A percentile compares a stretch with the other conserved stretches of the same genome.
phyloP scores from a whole-genome alignment of 2,888 invertebrate species.

The Lathronympha strigana region DNA sequence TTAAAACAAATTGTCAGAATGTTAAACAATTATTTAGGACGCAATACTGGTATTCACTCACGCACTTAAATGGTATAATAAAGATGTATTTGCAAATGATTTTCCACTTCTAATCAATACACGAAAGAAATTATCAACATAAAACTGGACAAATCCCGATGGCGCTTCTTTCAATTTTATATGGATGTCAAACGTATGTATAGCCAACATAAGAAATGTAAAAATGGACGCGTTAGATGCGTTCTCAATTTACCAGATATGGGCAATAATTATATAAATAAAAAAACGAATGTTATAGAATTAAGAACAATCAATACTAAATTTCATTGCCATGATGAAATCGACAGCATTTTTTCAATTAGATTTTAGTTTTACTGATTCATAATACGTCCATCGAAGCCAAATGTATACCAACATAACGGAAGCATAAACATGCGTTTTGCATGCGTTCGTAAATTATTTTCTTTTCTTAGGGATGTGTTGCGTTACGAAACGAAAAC shows the following conservation, averaged over 20 bases:
- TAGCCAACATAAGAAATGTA: constrained; percentile 57
- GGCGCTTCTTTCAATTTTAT: constrained; percentile 82
- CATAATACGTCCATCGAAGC: too few relatives aligned
- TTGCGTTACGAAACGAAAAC: background rate
- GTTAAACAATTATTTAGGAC: constrained; percentile 46
- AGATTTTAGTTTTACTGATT: too few relatives aligned
- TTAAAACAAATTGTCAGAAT: constrained; percentile 74
- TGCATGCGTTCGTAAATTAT: constrained; percentile 9
- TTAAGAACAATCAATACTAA: background rate
- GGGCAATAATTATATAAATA: background rate
- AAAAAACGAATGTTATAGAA: background rate
- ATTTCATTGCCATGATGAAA: background rate
- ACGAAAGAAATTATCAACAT: constrained; percentile 48
- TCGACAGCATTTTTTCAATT: too few relatives aligned
- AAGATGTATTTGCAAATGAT: constrained; percentile 7
- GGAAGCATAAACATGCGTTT: constrained; percentile 1
- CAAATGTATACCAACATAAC: constrained; percentile 12
- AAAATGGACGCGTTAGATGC: constrained; percentile 23
- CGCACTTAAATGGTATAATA: constrained; percentile 10
- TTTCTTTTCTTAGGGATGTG: background rate
- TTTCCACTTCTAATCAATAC: constrained; percentile 19
- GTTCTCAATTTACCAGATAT: constrained; percentile 13
- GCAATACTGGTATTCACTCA: constrained; percentile 31
- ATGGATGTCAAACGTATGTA: constrained; percentile 56
- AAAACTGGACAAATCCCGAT: constrained; percentile 61